Evolutionary conservation across 1,140 invertebrate species (phyloP), one percentile per base, ranked within the genome.

Genomic region (Drosophila sproati): DNA sequence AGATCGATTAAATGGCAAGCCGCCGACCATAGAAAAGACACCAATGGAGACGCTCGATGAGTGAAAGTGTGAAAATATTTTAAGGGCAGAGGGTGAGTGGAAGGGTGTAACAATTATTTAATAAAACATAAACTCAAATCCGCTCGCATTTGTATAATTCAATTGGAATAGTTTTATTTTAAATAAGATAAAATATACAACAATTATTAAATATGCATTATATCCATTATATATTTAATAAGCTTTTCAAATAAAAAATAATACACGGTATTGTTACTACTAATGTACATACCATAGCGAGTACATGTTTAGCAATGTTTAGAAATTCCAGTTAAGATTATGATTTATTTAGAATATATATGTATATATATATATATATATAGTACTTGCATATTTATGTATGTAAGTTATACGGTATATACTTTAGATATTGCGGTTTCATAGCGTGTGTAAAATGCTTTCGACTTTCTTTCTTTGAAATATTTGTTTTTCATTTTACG

Each of bases 111-210:
- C n/a, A 54, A 43, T 43, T 43, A 43, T 43, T 20, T 20, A 20
- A 20, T 20, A 20, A 20, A 43, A 43, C 10, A 43, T 43, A 43
- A 43, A n/a, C 37, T 39, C 7, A 39, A 10, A 39, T 34, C 31
- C 6, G 50, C 4, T 20, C 8, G 20, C 12, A 2, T 39, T 39
- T 28, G 35, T 20, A 34, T 41, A 20, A 66, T 61, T 77, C 37
- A 57, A 77, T 71, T 78, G 76, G 72, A 78, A 78, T 78, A 78
- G 28, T 75, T 78, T 74, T 70, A 70, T 63, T 75, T 70, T 75
- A 71, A 78, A 75, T 78, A 75, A 75, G 56, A 75, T 74, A 75
- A 78, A 78, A 75, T 78, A 60, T 75, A 78, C 76, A 78, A 78
- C 76, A 78, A 78, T 75, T 75, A 78, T 75, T 78, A 60, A 43